Percentiles rank a stretch among this genome's conserved stretches.
These are phyloP conservation scores for Syngnathus acus DNA, from an alignment of 2,797 vertebrate genomes.

Conservation along the genomic window DNA sequence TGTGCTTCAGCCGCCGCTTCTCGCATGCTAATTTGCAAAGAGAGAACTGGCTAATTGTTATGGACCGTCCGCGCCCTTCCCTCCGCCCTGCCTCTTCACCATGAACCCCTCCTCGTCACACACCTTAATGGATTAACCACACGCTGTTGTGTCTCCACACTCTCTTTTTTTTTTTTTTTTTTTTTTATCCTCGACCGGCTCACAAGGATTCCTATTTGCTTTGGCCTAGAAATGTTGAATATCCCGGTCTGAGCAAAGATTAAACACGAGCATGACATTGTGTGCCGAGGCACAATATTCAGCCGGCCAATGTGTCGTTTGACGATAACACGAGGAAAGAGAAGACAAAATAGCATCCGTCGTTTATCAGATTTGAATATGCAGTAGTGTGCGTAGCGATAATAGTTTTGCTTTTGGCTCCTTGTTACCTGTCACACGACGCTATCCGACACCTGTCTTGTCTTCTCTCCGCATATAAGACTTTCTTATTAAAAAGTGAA, in stretches of 20 bases:
- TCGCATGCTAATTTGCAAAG: conserved; percentile 47
- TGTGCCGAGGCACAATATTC: neutral
- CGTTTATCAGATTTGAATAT: conserved; percentile 56
- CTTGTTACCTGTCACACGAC: conserved; percentile 59
- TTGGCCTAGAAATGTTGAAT: conserved; percentile 24
- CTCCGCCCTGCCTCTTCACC: conserved; percentile 44
- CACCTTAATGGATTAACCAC: conserved; percentile 56
- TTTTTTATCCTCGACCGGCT: conserved; percentile 14
- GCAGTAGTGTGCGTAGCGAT: conserved; percentile 59
- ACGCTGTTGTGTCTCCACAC: conserved; percentile 27
- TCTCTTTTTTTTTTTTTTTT: conserved; percentile 16
- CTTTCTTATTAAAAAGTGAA: conserved; percentile 69
- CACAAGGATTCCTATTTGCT: conserved; percentile 15
- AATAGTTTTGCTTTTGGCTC: conserved; percentile 63
- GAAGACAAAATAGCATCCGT: conserved; percentile 12
- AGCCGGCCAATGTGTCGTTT: conserved; percentile 12
- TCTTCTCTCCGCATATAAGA: conserved; percentile 68
- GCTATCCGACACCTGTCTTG: conserved; percentile 65
- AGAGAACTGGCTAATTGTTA: conserved; percentile 64
- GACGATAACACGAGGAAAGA: conserved; percentile 30
- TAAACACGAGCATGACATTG: neutral
- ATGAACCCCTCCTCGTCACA: conserved; percentile 45
- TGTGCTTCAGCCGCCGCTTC: conserved; percentile 28
- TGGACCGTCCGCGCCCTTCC: conserved; percentile 58
- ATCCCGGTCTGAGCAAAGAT: conserved; percentile 6